Evolutionary conservation across 2,888 invertebrate genomes (phyloP).

Genomic region (Dicyrtomina minuta): DNA sequence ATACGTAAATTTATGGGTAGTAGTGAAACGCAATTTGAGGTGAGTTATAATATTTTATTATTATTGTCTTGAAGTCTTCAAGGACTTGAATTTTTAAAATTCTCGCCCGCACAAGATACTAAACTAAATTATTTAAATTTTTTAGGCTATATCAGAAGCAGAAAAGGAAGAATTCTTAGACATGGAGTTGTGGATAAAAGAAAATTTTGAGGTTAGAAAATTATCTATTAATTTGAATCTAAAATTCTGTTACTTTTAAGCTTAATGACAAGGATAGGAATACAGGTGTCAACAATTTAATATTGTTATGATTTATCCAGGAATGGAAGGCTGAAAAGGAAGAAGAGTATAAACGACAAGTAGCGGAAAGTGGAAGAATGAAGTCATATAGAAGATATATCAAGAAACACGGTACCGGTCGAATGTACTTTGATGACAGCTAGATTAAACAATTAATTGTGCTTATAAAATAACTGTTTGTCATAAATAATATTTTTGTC

Average conservation of each 20-base stretch:
- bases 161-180: conserved; percentile 73
- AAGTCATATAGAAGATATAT: conserved; percentile 87
- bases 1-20: conserved; percentile 74
- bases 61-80: not conserved
- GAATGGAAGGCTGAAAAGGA: conserved; percentile 80
- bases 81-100: not conserved
- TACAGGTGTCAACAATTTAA: no score
- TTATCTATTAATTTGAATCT: no score
- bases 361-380: conserved; percentile 82
- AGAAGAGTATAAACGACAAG: conserved; percentile 77
- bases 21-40: conserved; percentile 61
- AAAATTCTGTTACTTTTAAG: not conserved
- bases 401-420: conserved; percentile 83
- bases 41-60: conserved; percentile 54
- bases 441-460: conserved; percentile 2
- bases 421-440: conserved; percentile 84
- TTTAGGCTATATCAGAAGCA: conserved; percentile 67
- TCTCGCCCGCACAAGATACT: not conserved
- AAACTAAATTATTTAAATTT: not conserved
- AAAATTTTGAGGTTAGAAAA: conserved; percentile 66
- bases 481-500: not conserved
- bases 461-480: not conserved
- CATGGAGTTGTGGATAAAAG: conserved; percentile 77
- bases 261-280: no score
- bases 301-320: conserved; percentile 54